Evolutionary conservation across 2,797 vertebrate genomes (phyloP).

Genomic region (Phyllotis vaccarum): DNA sequence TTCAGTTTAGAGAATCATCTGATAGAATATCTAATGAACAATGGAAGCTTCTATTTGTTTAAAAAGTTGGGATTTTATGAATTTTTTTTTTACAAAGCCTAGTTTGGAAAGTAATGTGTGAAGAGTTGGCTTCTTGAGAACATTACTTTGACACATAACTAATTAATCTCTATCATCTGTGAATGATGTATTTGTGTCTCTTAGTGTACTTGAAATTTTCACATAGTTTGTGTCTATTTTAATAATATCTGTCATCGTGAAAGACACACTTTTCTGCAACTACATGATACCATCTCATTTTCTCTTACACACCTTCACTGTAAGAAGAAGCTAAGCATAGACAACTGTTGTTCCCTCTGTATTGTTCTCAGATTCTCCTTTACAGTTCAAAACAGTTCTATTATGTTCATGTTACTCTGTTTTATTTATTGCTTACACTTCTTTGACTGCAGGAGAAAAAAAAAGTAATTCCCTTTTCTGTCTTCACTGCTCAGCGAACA

Average conservation of each 20-base stretch:
- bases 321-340: neutral
- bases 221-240: neutral
- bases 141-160: neutral
- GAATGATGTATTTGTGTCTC: neutral
- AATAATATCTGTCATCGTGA: neutral
- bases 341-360: neutral
- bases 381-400: neutral
- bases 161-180: neutral
- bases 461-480: neutral
- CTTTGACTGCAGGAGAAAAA: slow-evolving; percentile 38
- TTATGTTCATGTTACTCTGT: neutral
- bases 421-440: slow-evolving; percentile 8
- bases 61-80: neutral
- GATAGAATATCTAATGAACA: neutral
- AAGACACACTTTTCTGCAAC: neutral
- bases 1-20: slow-evolving; percentile 4
- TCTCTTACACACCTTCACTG: neutral
- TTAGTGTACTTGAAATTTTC: neutral
- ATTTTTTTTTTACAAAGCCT: neutral
- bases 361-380: neutral
- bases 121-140: neutral
- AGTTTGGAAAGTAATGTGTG: neutral
- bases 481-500: neutral
- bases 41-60: neutral
- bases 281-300: neutral